phyloP scores from a whole-genome alignment of 2,797 vertebrate species.

The Gadopsis marmoratus region DNA sequence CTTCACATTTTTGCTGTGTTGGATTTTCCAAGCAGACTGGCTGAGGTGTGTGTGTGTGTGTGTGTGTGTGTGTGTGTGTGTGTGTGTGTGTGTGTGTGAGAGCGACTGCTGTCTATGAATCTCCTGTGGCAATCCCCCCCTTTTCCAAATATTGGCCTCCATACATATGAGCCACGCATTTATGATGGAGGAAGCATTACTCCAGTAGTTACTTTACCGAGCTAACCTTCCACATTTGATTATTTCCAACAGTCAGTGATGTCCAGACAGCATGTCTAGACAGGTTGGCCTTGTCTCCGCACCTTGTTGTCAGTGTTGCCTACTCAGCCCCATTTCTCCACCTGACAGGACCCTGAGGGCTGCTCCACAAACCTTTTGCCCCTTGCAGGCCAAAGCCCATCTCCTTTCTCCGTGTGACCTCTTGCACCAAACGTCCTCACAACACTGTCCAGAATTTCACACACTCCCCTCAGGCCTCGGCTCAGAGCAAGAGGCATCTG shows the following conservation, averaged over 20 bases:
- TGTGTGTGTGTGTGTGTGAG: neutral
- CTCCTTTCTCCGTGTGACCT: constrained; percentile 55
- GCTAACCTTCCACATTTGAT: constrained; percentile 6
- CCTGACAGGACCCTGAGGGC: constrained; percentile 44
- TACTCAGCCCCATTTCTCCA: constrained; percentile 50
- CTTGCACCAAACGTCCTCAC: constrained; percentile 67
- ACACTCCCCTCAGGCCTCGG: constrained; percentile 52
- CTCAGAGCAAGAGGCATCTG: constrained; percentile 35
- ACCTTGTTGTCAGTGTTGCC: constrained; percentile 36
- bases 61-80: constrained; percentile 6
- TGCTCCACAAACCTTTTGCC: constrained; percentile 45
- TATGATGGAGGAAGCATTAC: neutral
- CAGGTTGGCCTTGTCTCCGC: constrained; percentile 1
- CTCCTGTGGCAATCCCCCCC: neutral
- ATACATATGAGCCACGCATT: constrained; percentile 10
- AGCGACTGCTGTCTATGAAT: neutral
- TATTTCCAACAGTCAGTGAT: constrained; percentile 13
- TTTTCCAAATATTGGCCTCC: constrained; percentile 17
- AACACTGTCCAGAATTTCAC: constrained; percentile 81
- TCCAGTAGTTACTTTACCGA: neutral
- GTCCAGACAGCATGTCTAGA: constrained; percentile 58
- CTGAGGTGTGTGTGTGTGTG: constrained; percentile 9
- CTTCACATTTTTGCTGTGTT: constrained; percentile 40
- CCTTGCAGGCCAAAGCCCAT: constrained; percentile 23
- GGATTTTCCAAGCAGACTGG: constrained; percentile 45